Base-by-base conservation (phyloP, 2,113 vertebrate species). In the Nestor notabilis region DNA sequence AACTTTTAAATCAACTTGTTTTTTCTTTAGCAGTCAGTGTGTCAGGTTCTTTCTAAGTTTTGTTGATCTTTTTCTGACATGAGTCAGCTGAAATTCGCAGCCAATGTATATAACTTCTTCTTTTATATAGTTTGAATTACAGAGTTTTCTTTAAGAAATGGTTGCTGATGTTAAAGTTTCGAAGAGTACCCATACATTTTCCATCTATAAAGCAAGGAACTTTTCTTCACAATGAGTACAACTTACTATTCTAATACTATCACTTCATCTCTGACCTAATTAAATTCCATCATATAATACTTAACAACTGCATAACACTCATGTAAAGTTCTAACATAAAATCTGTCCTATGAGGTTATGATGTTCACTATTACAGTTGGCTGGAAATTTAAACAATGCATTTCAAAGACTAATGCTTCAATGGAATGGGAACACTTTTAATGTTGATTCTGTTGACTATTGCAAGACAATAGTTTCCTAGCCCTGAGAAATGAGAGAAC, bases 161-260 rank as follows among this genome's bases (percentile, higher is more conserved):
- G 20, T 92, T 92, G 41, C 50, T 66, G 83, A 55, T 2, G 3
- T 47, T 71, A 35, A 89, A 81, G 23, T 82, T 96, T 93, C 33
- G 68, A 81, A 78, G 37, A 63, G 9, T 12, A 78, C 9, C 10
- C 13, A 89, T 81, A 77, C 66, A 75, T 92, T 70, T 86, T 76
- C 83, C 50, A 71, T 7, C 60, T 81, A 28, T 78, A 89, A 92
- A 95, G 29, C 24, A 69, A 25, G 9, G 47, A 84, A 68, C 18
- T 64, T 96, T 72, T 83, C 44, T 89, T 94, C 65, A 52, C 2
- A 1, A 55, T 37, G 31, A 74, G 35, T 64, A 66, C 19, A 86
- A 74, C 66, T 91, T 70, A 68, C 64, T 92, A 68, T 91, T 96
- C 72, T 91, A 81, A 81, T 78, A 92, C 86, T 83, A 72, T 87